Evolutionary conservation across 2,797 vertebrate species (phyloP).

Genomic region (Enteromius afrohamiltoni): DNA sequence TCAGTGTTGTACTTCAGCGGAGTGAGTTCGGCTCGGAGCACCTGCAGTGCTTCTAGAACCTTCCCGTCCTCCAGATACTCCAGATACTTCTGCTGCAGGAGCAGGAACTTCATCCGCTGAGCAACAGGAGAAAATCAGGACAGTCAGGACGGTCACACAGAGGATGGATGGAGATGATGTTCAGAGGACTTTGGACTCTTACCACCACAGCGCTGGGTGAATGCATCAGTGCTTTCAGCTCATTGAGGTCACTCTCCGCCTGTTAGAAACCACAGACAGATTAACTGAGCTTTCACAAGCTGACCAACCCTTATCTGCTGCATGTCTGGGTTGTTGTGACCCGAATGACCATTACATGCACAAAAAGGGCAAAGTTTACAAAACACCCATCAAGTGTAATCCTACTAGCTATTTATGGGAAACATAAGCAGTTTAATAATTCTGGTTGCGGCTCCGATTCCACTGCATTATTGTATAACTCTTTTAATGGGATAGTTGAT

Average conservation of each 20-base stretch:
- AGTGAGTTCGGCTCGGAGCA: conserved; percentile 86
- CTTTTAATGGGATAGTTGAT: neutral
- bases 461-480: too few species aligned
- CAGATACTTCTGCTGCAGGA: conserved; percentile 98
- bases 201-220: conserved; percentile 96
- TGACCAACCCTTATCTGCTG: neutral
- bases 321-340: neutral
- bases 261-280: conserved; percentile 61
- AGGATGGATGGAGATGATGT: neutral
- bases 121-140: neutral
- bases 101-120: conserved; percentile 97
- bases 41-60: conserved; percentile 89
- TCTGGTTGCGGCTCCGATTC: too few species aligned
- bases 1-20: conserved; percentile 91
- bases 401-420: neutral
- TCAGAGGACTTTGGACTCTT: conserved; percentile 68
- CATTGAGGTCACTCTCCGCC: conserved; percentile 98
- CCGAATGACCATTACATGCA: neutral
- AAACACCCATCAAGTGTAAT: neutral
- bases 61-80: conserved; percentile 97
- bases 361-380: neutral
- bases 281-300: neutral
- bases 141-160: neutral
- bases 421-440: neutral
- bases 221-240: conserved; percentile 97